A percentile compares a stretch with the other conserved stretches of the same genome.
Evolutionary conservation across 1,140 invertebrate genomes (phyloP).

Genomic region (Papilio xuthus): DNA sequence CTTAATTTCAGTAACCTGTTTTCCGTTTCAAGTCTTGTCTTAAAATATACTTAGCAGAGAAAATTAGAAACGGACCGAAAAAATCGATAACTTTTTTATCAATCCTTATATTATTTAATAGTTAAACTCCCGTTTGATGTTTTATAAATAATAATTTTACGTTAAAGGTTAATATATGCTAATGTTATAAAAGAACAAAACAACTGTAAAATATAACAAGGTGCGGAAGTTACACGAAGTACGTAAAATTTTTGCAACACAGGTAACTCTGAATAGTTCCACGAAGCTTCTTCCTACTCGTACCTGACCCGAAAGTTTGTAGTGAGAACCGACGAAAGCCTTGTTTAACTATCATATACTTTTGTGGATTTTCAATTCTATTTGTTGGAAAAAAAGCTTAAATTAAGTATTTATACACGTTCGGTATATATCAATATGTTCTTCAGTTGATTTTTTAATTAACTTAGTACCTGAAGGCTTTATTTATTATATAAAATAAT

Average conservation of each 20-base stretch:
- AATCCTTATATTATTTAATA: too few relatives aligned
- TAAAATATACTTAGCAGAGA: background rate
- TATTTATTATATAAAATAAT: too few relatives aligned
- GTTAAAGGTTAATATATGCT: background rate
- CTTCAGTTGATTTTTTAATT: too few relatives aligned
- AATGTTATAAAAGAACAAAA: background rate
- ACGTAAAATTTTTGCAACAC: constrained; percentile 7
- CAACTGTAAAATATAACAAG: constrained; percentile 14
- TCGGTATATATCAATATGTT: too few relatives aligned
- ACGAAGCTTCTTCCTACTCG: background rate
- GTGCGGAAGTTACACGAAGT: constrained; percentile 16
- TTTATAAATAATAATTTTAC: background rate
- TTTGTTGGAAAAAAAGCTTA: too few relatives aligned
- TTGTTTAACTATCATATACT: background rate
- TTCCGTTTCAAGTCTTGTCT: background rate
- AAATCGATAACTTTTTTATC: background rate
- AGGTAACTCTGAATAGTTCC: constrained; percentile 9
- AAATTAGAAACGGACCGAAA: background rate
- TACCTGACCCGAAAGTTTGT: background rate
- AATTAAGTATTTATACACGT: background rate
- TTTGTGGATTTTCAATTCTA: background rate
- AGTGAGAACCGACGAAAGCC: background rate
- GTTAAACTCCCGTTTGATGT: too few relatives aligned
- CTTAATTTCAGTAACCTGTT: background rate
- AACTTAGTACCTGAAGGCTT: too few relatives aligned